Base-by-base conservation (phyloP, 2,888 invertebrate species). In the Microplitis manilae region DNA sequence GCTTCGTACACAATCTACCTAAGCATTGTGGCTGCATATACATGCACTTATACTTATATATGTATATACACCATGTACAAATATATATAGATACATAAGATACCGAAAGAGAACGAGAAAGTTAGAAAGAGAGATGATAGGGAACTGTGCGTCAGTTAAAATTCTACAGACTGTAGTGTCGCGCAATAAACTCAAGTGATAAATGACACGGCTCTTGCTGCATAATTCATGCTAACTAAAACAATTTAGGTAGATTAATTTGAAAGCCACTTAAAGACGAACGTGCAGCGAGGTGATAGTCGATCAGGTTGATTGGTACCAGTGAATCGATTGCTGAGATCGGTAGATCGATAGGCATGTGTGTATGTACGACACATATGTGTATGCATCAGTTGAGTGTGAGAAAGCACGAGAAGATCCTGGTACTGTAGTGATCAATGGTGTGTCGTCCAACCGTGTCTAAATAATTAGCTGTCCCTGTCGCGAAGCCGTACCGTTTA, bases 391-490 rank as follows among this genome's bases (percentile, higher is more conserved):
- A 79, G 77, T 64, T 20, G 76, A 76, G 72, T 68, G 77, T 68
- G 75, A 76, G 77, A 62, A 59, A 67, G 76, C 8, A 73, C 77
- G 78, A 80, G 79, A 80, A 80, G 84, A 84, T 81, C 77, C 83
- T 83, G 83, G 78, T 81, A 80, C 86, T 80, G 50, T 50, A 82
- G 87, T 88, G 89, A 89, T 87, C 87, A 88, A 88, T 88, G 87
- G 87, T 87, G 84, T 86, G 87, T 88, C 86, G 86, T 88, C 87
- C 88, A 85, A 87, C 86, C 89, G 89, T 89, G 87, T 89, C 89
- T 89, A 89, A 89, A 89, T 89, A 89, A 89, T 89, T 89, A 89
- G 89, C 89, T 89, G 89, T 89, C 89, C 88, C 87, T 86, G 84
- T 86, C 83, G 83, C 86, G 86, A 86, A 84, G 86, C 86, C 86